Percentiles rank a stretch among this genome's conserved stretches.
phyloP scores from a whole-genome alignment of 1,140 invertebrate species.

The Alviniconcha marisindica region DNA sequence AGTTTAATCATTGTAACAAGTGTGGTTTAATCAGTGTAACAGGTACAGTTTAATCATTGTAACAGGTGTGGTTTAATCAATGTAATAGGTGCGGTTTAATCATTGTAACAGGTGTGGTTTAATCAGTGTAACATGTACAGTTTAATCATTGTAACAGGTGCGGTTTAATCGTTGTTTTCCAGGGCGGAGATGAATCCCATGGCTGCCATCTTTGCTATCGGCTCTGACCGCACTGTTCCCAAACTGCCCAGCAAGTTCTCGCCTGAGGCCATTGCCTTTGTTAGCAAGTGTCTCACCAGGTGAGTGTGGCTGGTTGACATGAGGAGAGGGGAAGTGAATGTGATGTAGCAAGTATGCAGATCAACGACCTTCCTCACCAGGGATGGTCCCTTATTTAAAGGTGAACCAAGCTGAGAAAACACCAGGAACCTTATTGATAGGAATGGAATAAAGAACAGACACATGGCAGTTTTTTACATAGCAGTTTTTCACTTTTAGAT shows the following conservation, averaged over 20 bases:
- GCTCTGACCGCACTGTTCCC: conserved; percentile 66
- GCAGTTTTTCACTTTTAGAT: not conserved
- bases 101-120: too few species aligned
- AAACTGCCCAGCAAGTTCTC: conserved; percentile 68
- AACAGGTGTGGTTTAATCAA: too few species aligned
- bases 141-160: too few species aligned
- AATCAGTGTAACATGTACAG: not conserved
- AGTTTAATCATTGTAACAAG: too few species aligned
- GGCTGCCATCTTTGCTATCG: conserved; percentile 75
- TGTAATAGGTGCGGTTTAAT: too few species aligned
- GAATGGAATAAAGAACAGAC: not conserved
- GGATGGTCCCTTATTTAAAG: not conserved
- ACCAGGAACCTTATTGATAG: conserved; percentile 13
- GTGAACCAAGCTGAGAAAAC: too few species aligned
- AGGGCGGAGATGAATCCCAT: conserved; percentile 73
- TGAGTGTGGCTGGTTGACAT: conserved; percentile 39
- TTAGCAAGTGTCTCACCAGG: conserved; percentile 71
- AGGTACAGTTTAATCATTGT: too few species aligned
- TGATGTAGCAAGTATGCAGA: not conserved
- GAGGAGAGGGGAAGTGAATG: not conserved
- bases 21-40: too few species aligned
- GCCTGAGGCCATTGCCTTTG: conserved; percentile 70
- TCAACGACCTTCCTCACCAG: not conserved
- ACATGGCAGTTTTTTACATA: not conserved
- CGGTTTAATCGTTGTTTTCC: conserved; percentile 34